Evolutionary conservation across 2,888 invertebrate species (phyloP), one percentile per base, ranked within the genome.

Genomic region (Phortica magna): DNA sequence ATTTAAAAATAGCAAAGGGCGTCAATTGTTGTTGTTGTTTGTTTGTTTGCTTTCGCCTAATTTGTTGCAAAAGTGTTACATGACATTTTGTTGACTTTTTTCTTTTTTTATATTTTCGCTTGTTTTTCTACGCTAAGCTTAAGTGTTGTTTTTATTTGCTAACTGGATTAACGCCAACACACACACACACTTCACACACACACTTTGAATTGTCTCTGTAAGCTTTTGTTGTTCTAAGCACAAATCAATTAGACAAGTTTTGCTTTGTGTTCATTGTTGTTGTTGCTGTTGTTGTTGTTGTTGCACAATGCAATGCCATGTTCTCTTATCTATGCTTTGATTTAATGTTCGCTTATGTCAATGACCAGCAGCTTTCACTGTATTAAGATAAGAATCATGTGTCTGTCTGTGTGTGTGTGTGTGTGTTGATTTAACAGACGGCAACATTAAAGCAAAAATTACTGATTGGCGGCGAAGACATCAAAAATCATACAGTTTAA

Each of bases 1-100:
- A 55, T 59, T 73, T 64, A 22, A 61, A 61, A 59, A 61, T 73
- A 64, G 73, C 73, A 73, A 64, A 73, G 48, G 61, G 59, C 41
- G 55, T 53, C 17, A 12, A 55, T 2, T 55, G 55, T 17, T 14
- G 1, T 17, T 55, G 55, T 17, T n/a, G 10, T 12, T 55, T 55
- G 55, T 17, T n/a, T 55, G 55, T 55, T 55, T 14, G 55, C 14
- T 55, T 55, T 17, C 17, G 31, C 31, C 12, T 55, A 7, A 17
- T 55, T 14, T 55, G n/a, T 67, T 10, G 67, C 59, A 48, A 22
- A 70, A 43, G 19, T 10, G 48, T 68, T 68, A 68, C 68, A 68
- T 68, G 68, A 68, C 19, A 61, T 22, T 61, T 61, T 61, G 7
- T 61, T 17, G 19, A 9, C 12, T 61, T 65, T 31, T 39, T 19